A percentile compares a stretch with the other conserved stretches of the same genome.
These are phyloP conservation scores for Peromyscus aztecus DNA, from an alignment of 2,797 vertebrate species.

Conservation along the genomic window DNA sequence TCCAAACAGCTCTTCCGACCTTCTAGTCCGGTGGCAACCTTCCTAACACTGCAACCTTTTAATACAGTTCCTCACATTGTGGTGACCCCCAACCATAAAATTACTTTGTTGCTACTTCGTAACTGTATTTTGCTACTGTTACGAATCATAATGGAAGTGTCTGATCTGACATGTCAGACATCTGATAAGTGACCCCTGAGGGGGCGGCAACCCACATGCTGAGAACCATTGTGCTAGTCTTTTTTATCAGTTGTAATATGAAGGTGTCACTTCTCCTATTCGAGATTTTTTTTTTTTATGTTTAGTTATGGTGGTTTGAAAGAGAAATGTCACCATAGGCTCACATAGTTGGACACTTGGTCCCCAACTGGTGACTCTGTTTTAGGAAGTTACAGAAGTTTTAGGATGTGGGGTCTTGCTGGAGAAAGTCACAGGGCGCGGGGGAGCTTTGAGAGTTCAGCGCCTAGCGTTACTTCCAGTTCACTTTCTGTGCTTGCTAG, in stretches of 20 bases:
- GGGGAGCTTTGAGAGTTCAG: not conserved
- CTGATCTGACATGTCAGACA: not conserved
- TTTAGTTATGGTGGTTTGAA: not conserved
- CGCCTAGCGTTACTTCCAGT: not conserved
- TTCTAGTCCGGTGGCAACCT: not conserved
- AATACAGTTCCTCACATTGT: not conserved
- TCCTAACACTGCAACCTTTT: not conserved
- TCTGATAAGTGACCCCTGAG: too few relatives aligned
- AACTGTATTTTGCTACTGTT: not conserved
- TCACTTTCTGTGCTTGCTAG: not conserved
- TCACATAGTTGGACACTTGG: not conserved
- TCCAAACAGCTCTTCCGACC: not conserved
- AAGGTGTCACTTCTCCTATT: not conserved
- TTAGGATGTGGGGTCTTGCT: not conserved
- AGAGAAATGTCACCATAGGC: not conserved
- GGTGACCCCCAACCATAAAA: not conserved
- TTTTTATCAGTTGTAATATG: not conserved
- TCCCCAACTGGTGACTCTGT: not conserved
- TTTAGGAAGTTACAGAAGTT: not conserved
- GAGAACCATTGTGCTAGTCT: not conserved
- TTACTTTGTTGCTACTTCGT: not conserved
- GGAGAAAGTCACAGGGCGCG: not conserved
- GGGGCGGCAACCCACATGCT: not conserved
- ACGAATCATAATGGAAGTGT: not conserved
- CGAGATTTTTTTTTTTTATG: not conserved